Base-by-base conservation (phyloP, 2,113 vertebrate genomes). In the Apaloderma vittatum region DNA sequence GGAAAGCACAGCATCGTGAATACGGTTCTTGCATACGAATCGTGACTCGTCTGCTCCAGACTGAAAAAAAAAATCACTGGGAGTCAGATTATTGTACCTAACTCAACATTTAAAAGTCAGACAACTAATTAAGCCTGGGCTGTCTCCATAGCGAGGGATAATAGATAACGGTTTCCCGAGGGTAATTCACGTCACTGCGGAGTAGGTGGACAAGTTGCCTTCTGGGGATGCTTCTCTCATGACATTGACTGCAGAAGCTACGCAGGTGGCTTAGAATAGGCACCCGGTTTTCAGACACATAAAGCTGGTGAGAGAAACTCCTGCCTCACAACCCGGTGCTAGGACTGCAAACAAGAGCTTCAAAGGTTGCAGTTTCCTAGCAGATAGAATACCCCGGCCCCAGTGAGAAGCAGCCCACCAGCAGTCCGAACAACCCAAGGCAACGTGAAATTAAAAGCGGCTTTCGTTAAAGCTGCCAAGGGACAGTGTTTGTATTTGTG, bases 91-190 rank as follows among this genome's bases (percentile, higher is more conserved):
- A 52, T 86, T 79, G 72, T 74, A 68, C 79, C 76, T 86, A 86
- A 93, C 67, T 93, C 74, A 54, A 73, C 88, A 71, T 76, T 86
- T 86, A 71, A 70, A 83, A 96, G 94, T 77, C 94, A 95, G 83
- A 59, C 79, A 92, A 90, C 86, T 95, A 91, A 95, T 95, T 95
- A 96, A 94, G 55, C 75, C 51, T 15, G 26, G 75, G 59, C 94
- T 76, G 88, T 63, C 86, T 95, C 86, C 55, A 4, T 77, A 6
- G 79, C 23, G 88, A 91, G 89, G 83, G 88, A 73, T 77, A 92
- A 76, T 30, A 93, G 94, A 79, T 90, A 94, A 95, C 9, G 3
- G 86, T 74, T 92, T 94, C 96, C 94, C 88, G 29, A 59, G 94
- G 88, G 88, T 86, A 70, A 77, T 80, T 86, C 88, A 3, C 88